Base-by-base conservation (phyloP, 2,888 invertebrate species). In the Chloroclystis v-ata region DNA sequence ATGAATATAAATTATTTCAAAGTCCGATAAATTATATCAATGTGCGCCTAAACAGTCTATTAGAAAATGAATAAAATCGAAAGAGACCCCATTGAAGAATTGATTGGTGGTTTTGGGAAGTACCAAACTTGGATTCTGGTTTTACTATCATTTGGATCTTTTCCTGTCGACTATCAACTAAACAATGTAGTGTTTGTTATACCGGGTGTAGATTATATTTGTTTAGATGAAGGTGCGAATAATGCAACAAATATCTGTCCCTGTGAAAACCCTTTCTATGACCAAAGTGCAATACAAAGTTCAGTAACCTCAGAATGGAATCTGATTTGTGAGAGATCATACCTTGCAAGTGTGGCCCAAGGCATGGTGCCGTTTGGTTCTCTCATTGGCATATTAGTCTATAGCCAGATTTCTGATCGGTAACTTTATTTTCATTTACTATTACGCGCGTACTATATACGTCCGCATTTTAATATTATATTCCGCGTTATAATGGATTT, bases 221-320 rank as follows among this genome's bases (percentile, higher is more conserved):
- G 90, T 52, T 60, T 69, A 39, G 84, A 86, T 47, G 67, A 65
- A 26, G 65, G 56, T 28, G 49, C 49, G 7, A 65, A 68, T 7
- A 85, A 86, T 58, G 55, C 62, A 1, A 82, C 83, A 1, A 85
- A 84, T 48, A 51, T 72, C 40, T 86, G 86, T 49, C 86, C 86
- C 0, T 86, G 85, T 63, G 56, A 63, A 8, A 70, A 78, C 37
- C 80, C 92, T 80, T 39, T 89, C 28, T 91, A 89, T 56, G 90
- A 91, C 52, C 73, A 75, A 12, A 87, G 76, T 32, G 71, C 81
- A 7, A 90, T 91, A 43, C 67, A 72, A 3, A 89, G 83, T 56
- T 91, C 91, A 1, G 90, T 91, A 6, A 86, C 89, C 0, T 89
- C 85, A 8, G 85, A 92, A 77, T 92, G 90, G 90, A 62, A 90